Base-by-base conservation (phyloP, 1,140 invertebrate species). In the Drosophila orena region DNA sequence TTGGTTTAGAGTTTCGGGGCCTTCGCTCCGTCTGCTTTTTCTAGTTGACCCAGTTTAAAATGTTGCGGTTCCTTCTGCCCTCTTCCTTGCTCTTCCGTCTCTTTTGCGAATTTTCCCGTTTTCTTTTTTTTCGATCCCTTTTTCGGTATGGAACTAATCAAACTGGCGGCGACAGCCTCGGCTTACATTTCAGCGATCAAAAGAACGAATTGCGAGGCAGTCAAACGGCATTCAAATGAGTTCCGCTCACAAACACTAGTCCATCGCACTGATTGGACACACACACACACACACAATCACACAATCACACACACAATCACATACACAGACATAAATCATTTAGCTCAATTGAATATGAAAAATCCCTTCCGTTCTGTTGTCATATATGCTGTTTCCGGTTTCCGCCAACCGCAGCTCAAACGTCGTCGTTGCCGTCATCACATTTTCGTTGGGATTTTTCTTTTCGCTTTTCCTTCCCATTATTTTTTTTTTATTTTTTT, bases 371-470 rank as follows among this genome's bases (percentile, higher is more conserved):
- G 88, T 85, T 90, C 78, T 59, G 79, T 88, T 90, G 88, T 90
- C 88, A 91, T 90, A 90, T 90, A 91, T 90, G 88, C 88, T 90
- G 88, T 90, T 90, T 90, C 88, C 88, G 88, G 88, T 68, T 88
- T 90, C 88, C 88, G 88, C 64, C 59, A 79, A 78, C 61, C 83
- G 50, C 77, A 84, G 58, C 83, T 89, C 84, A 89, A 83, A 57
- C 68, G 68, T 71, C 55, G 56, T 59, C 44, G 55, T 62, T 47
- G 49, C 34, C 52, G 52, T 56, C 78, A 14, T 59, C 54, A 38
- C 60, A 65, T 72, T 76, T 76, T 50, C 30, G 42, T 47, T 76
- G 49, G 55, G 54, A 44, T 30, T 59, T 62, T 59, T 50, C 42
- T 34, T 53, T 65, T 42, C 50, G 35, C 35, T 35, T 49, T 75